Evolutionary conservation across 2,113 vertebrate genomes (phyloP), one percentile per base, ranked within the genome.

Genomic region (Zosterops pallidus): DNA sequence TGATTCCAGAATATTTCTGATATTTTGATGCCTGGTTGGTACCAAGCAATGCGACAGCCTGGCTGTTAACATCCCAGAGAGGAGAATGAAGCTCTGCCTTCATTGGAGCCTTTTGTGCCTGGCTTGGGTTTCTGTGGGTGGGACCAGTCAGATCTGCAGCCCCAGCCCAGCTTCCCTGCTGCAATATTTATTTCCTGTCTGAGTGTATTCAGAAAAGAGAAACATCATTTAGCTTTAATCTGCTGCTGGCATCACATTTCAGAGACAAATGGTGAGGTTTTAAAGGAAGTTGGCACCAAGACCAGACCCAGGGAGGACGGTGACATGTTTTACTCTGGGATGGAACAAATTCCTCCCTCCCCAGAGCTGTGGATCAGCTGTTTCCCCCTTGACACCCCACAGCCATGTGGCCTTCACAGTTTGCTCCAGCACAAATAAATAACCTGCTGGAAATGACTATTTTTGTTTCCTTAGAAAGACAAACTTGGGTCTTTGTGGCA

Each of bases 371-470:
- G 29, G 18, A 23, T 67, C 21, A 12, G 16, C 62, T 6, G 1
- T 55, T 90, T 70, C 57, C 53, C 50, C 20, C 50, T 53, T n/a
- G 39, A 55, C 63, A 49, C 12, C 31, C 31, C 68, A 14, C 41
- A 77, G 84, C 69, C 80, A 55, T 5, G 23, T 22, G 60, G 35
- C 83, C 49, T 86, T 83, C 83, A 63, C 83, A 71, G 77, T 63
- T 81, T 84, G 81, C 84, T 85, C 47, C 49, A 70, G 49, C 65
- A 63, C 65, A 89, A 89, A 85, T 91, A 90, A 96, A 76, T 89
- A 90, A 79, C 49, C 37, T 35, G n/a, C 14, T 37, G 72, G 72
- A 35, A 90, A 67, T 47, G 4, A 72, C 2, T 25, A 21, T n/a
- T 68, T 86, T 77, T 26, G 11, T 67, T 86, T 47, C 64, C 64